These are phyloP conservation scores for Scaptomyza montana DNA, from an alignment of 1,140 invertebrate genomes.

Conservation along the genomic window DNA sequence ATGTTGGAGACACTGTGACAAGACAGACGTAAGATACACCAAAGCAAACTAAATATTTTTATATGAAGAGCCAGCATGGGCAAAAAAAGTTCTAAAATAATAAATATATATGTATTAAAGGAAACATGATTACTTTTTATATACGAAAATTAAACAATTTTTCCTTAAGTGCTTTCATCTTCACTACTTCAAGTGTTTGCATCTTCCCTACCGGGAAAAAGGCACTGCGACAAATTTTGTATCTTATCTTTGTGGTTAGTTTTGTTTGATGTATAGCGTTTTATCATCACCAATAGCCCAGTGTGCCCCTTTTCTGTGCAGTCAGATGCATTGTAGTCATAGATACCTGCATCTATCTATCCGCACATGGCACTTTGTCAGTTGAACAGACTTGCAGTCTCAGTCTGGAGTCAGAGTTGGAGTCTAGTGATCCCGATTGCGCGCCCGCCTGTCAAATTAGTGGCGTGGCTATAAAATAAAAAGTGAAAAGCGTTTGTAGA, in stretches of 20 bases:
- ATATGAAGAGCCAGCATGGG: too few relatives aligned
- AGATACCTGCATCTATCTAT: constrained; percentile 40
- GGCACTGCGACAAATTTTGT: too few relatives aligned
- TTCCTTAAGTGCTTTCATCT: too few relatives aligned
- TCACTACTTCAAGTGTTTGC: too few relatives aligned
- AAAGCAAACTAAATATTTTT: too few relatives aligned
- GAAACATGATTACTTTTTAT: too few relatives aligned
- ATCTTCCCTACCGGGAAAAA: too few relatives aligned
- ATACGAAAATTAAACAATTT: too few relatives aligned
- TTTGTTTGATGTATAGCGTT: not conserved
- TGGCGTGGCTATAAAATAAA: constrained; percentile 75
- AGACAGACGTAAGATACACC: not conserved
- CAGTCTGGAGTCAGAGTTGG: constrained; percentile 7
- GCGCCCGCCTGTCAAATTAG: constrained; percentile 78
- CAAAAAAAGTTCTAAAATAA: too few relatives aligned
- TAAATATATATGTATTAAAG: too few relatives aligned
- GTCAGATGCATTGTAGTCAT: constrained; percentile 5
- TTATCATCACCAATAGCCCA: constrained; percentile 20
- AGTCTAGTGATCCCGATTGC: constrained; percentile 69
- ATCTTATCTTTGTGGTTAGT: not conserved
- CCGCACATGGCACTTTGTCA: constrained; percentile 69
- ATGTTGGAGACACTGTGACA: constrained; percentile 28
- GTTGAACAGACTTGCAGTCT: constrained; percentile 14
- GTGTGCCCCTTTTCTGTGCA: constrained; percentile 32
- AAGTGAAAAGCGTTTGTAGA: constrained; percentile 70